Conservation (phyloP, 2,113 vertebrate genomes). For the Spea multiplicata region DNA sequence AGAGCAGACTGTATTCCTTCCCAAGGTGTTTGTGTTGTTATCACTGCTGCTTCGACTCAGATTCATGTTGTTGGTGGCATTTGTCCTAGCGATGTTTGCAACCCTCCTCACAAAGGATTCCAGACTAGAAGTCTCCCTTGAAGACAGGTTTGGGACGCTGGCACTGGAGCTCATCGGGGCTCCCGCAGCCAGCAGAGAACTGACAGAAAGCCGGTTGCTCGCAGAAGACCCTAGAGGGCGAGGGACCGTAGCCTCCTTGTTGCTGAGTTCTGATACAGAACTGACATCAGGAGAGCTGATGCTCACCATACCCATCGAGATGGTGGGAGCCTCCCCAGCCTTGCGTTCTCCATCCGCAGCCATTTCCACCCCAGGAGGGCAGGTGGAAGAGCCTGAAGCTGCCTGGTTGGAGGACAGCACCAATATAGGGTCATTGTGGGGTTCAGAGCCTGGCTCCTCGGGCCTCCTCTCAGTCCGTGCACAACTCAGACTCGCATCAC, state of each 20-base stretch:
- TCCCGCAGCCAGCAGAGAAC: constrained; percentile 91
- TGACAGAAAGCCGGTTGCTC: constrained; percentile 93
- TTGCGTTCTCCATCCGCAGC: constrained; percentile 73
- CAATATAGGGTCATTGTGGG: constrained; percentile 83
- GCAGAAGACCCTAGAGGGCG: constrained; percentile 91
- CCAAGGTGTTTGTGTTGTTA: constrained; percentile 99
- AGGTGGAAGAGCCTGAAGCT: constrained; percentile 82
- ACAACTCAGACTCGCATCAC: constrained; percentile 94
- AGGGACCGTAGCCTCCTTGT: constrained; percentile 89
- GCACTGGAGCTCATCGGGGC: constrained; percentile 99
- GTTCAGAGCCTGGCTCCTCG: constrained; percentile 77
- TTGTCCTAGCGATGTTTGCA: constrained; percentile 97
- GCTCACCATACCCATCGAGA: constrained; percentile 97
- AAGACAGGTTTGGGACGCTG: constrained; percentile 95
- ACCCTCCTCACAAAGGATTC: constrained; percentile 95
- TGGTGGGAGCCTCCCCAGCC: constrained; percentile 79
- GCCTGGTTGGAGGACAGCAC: constrained; percentile 83
- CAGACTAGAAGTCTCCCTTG: constrained; percentile 93
- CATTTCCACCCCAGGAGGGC: constrained; percentile 84
- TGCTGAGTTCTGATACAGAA: constrained; percentile 92
- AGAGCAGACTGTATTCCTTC: constrained; percentile 92
- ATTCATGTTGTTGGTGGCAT: constrained; percentile 99
- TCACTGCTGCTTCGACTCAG: constrained; percentile 98
- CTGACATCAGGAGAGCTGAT: constrained; percentile 97
- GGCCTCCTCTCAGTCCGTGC: constrained; percentile 83